Percentiles rank a stretch among this genome's conserved stretches.
Conservation (phyloP, 2,113 vertebrate species). For the Emydura subglobosa region DNA sequence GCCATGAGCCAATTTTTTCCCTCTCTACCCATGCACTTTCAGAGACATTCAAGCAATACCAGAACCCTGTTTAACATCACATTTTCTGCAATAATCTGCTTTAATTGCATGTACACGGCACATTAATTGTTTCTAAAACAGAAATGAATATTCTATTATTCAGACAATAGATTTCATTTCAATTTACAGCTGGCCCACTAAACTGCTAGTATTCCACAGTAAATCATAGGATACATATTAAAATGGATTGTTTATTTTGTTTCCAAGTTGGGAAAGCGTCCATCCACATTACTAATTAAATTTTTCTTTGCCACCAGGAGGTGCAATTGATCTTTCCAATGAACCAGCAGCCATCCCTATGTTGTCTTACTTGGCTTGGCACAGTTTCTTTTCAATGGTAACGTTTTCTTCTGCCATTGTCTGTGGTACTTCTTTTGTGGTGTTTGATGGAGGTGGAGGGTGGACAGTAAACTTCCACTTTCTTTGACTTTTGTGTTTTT, state of each 20-base stretch:
- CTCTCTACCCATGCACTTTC: neutral
- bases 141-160: neutral
- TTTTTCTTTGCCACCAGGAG: slow-evolving; percentile 65
- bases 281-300: rapidly evolving
- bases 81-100: neutral
- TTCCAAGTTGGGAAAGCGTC: neutral
- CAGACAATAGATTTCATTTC: neutral
- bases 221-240: neutral
- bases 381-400: neutral
- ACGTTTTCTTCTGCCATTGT: neutral
- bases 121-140: neutral
- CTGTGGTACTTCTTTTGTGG: neutral
- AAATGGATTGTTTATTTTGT: neutral
- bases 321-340: slow-evolving; percentile 34
- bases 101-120: neutral
- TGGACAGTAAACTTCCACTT: neutral
- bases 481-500: neutral
- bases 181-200: neutral
- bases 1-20: neutral
- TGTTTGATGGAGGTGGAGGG: rapidly evolving
- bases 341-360: neutral
- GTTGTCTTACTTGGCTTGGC: neutral
- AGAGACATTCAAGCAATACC: neutral
- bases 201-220: rapidly evolving
- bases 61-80: rapidly evolving